phyloP scores from a whole-genome alignment of 2,797 vertebrate species.

The Ara ararauna region DNA sequence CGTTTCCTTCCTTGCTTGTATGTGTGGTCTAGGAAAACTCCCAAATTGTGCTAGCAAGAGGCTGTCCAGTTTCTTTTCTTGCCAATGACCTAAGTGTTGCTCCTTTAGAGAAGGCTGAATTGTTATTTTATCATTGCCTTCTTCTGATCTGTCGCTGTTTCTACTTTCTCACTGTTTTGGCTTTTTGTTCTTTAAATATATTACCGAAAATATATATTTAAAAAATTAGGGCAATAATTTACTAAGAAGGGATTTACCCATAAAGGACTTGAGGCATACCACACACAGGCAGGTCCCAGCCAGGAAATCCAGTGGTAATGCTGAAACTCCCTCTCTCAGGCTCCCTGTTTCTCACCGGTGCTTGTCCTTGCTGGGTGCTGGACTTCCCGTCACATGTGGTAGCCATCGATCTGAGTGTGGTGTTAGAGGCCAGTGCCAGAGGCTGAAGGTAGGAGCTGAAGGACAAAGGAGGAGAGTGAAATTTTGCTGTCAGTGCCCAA shows the following conservation, averaged over 20 bases:
- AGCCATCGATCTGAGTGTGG: not conserved
- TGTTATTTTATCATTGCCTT: not conserved
- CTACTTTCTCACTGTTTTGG: not conserved
- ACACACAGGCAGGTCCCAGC: not conserved
- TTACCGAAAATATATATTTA: not conserved
- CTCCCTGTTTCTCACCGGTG: not conserved
- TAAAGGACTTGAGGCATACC: not conserved
- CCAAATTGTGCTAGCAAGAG: not conserved
- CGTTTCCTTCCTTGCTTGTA: not conserved
- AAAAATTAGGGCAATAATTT: not conserved
- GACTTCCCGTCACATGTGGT: not conserved
- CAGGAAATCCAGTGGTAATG: not conserved
- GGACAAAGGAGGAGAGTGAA: not conserved
- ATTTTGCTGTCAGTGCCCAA: not conserved
- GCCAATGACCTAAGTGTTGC: not conserved
- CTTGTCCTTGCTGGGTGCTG: not conserved
- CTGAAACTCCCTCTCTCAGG: not conserved
- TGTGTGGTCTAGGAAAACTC: slow-evolving; percentile 36
- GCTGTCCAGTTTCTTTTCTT: not conserved
- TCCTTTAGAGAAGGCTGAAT: not conserved
- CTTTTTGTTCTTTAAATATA: not conserved
- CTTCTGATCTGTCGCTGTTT: not conserved
- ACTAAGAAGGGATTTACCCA: not conserved
- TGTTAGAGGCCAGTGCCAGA: not conserved
- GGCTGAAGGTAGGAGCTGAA: slow-evolving; percentile 5